phyloP scores from a whole-genome alignment of 2,113 vertebrate genomes.

The Oreochromis niloticus region DNA sequence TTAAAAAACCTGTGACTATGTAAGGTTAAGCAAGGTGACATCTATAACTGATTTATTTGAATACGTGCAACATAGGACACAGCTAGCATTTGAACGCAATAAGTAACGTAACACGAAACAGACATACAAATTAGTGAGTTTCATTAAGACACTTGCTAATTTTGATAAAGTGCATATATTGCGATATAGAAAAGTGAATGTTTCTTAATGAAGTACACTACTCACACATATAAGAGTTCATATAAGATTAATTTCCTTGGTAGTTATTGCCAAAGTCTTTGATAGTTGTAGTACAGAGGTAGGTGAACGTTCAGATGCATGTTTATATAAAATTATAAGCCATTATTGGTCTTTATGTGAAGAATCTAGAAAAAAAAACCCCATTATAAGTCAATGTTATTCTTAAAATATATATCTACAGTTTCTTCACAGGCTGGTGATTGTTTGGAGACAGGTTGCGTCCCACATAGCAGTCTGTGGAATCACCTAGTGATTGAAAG shows the following conservation, averaged over 20 bases:
- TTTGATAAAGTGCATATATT: not conserved
- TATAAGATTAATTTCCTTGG: too few relatives aligned
- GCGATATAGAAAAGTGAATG: not conserved
- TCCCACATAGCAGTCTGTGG: not conserved
- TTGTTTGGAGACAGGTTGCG: not conserved
- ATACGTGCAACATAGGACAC: not conserved
- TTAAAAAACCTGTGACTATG: not conserved
- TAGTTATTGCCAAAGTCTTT: not conserved
- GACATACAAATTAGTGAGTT: not conserved
- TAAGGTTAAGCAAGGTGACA: not conserved
- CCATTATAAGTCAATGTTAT: not conserved
- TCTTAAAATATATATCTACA: not conserved
- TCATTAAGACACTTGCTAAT: not conserved
- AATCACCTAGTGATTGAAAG: not conserved
- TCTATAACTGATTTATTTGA: not conserved
- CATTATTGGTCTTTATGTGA: not conserved
- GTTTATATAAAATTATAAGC: not conserved
- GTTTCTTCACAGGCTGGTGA: not conserved
- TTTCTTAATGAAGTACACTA: not conserved
- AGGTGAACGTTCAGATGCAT: not conserved
- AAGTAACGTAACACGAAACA: not conserved
- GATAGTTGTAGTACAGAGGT: not conserved
- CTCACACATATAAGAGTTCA: not conserved
- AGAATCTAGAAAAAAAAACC: not conserved
- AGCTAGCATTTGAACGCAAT: not conserved